Evolutionary conservation across 2,888 invertebrate genomes (phyloP), one percentile per base, ranked within the genome.

Genomic region (Papilio demoleus): DNA sequence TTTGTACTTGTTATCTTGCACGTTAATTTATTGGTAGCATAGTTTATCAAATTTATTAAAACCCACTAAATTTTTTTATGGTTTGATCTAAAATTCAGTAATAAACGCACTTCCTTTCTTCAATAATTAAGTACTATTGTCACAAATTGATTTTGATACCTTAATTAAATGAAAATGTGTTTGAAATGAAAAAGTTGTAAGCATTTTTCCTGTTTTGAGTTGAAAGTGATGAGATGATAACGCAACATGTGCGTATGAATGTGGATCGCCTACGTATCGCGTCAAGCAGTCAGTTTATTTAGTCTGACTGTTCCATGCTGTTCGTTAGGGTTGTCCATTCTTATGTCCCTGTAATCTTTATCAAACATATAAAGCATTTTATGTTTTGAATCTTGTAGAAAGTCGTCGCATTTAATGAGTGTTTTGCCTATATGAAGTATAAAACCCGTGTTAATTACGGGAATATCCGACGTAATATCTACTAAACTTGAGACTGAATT

Each of bases 231-330:
- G 53, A 31, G n/a, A 27, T 50, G 50, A 59, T 59, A 59, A 8
- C 38, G 38, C 19, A 19, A 63, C 24, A 63, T 34, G 31, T 53
- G 19, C 31, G 14, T 36, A 22, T 42, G 42, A 65, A 69, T 61
- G 34, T 60, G 31, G 65, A 60, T 68, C 65, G 68, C 69, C 69
- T 65, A 65, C 69, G 65, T 61, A 50, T 14, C 3, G 19, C 47
- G 9, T 56, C 45, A 66, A 61, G 42, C 19, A 45, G 24, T 58
- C 36, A 31, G 53, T 70, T 70, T 47, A 62, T 66, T 62, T 65
- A 61, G 60, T 69, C 50, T 22, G 24, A n/a, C 59, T 64, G 12
- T 42, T 58, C 38, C 71, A 75, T 69, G 75, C 6, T 19, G 11
- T 17, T 17, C 12, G 22, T 47, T 40, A 67, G 66, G 66, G 66